Conservation (phyloP, 2,113 vertebrate species). For the Misgurnus anguillicaudatus region DNA sequence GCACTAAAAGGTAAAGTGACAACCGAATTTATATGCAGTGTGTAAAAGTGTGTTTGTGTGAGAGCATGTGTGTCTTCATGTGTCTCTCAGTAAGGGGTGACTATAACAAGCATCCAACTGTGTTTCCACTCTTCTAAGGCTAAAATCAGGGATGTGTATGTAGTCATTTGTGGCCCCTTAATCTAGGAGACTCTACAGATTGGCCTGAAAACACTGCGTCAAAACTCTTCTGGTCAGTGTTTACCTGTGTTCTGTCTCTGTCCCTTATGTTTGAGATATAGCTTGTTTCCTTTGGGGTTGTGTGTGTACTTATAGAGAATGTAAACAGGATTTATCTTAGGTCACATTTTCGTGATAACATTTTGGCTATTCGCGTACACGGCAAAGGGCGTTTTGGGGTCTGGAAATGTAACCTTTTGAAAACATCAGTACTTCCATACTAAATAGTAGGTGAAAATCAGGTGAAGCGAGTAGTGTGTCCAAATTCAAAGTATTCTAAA, state of each 20-base stretch:
- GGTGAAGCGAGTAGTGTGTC: no score
- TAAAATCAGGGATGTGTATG: conserved; percentile 34
- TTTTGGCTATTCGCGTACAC: no score
- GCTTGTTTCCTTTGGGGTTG: not conserved
- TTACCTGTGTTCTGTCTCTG: conserved; percentile 16
- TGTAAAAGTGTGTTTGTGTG: no score
- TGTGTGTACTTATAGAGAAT: conserved; percentile 3
- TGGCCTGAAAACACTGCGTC: conserved; percentile 2
- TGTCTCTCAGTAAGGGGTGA: conserved; percentile 27
- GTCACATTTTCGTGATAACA: no score
- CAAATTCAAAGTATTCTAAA: no score
- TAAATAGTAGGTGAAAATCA: no score
- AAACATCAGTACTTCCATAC: no score
- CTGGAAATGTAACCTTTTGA: no score
- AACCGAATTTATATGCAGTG: no score
- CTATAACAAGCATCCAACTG: conserved; percentile 47
- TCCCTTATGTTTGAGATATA: not conserved
- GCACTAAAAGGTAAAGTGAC: no score
- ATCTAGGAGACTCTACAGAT: conserved; percentile 25
- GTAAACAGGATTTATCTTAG: not conserved
- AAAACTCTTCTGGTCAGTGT: not conserved
- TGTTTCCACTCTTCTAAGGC: conserved; percentile 33
- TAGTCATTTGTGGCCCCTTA: conserved; percentile 25
- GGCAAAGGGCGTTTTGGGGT: no score
- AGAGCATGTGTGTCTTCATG: not conserved